Conservation (phyloP, 2,888 invertebrate species). For the Eurytoma adleriae region DNA sequence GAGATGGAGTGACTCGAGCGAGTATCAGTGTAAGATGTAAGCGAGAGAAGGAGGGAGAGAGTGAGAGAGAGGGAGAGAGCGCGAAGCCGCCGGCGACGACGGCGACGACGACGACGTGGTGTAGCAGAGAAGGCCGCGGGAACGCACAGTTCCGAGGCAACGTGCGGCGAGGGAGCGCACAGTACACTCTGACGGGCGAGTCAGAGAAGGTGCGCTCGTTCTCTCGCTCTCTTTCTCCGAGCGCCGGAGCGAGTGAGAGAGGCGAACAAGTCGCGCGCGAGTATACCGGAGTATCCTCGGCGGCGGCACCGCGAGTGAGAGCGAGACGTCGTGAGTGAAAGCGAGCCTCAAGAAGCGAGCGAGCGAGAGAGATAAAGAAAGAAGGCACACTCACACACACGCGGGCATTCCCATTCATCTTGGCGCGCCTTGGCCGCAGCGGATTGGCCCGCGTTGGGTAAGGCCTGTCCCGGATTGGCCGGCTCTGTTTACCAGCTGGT, state of each 20-base stretch:
- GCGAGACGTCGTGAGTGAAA: conserved; percentile 55
- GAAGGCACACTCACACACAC: conserved; percentile 46
- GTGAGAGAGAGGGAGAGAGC: conserved; percentile 48
- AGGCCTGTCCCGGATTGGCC: conserved; percentile 68
- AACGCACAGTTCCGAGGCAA: conserved; percentile 61
- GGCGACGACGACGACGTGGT: conserved; percentile 39
- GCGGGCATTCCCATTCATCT: conserved; percentile 73
- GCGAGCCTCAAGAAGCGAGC: conserved; percentile 33
- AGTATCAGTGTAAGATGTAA: conserved; percentile 38
- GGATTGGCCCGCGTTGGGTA: conserved; percentile 72
- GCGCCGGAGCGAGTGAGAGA: conserved; percentile 54
- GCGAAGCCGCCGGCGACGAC: conserved; percentile 8
- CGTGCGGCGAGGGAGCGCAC: conserved; percentile 63
- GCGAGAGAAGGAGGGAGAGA: conserved; percentile 59
- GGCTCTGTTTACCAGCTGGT: conserved; percentile 77
- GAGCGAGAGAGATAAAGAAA: conserved; percentile 76
- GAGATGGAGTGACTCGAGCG: conserved; percentile 15
- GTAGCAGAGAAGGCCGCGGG: conserved; percentile 46
- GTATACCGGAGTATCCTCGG: conserved; percentile 40
- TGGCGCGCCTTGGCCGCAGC: conserved; percentile 73
- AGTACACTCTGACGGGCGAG: conserved; percentile 58
- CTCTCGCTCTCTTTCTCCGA: conserved; percentile 46
- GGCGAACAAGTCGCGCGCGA: neutral
- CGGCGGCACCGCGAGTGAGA: conserved; percentile 50
- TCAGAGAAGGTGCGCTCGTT: neutral